Conservation (phyloP, 2,888 invertebrate species). For the Geotrupes spiniger region DNA sequence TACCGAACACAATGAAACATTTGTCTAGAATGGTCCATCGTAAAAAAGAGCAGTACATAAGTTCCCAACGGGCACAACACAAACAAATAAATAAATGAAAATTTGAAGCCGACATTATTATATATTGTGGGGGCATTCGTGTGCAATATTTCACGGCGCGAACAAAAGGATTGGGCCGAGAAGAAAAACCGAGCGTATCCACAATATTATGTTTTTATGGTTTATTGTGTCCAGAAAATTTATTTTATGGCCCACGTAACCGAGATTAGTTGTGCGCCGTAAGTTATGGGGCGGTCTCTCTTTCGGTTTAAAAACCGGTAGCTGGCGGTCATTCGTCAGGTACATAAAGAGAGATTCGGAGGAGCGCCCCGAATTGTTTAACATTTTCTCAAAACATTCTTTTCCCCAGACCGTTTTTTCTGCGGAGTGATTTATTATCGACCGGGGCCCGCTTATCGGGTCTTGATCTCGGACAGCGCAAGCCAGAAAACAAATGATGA, state of each 20-base stretch:
- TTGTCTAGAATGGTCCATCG: conserved; percentile 3
- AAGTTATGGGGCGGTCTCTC: conserved; percentile 26
- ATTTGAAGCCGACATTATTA: conserved; percentile 6
- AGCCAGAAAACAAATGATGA: conserved; percentile 21
- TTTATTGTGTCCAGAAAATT: conserved; percentile 29
- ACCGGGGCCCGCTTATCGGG: conserved; percentile 24
- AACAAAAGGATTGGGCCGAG: conserved; percentile 11
- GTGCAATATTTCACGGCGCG: conserved; percentile 18
- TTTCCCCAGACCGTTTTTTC: conserved; percentile 13
- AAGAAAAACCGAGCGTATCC: conserved; percentile 11
- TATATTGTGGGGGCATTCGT: conserved; percentile 15
- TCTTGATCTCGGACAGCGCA: conserved; percentile 15
- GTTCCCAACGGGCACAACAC: not conserved
- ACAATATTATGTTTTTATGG: conserved; percentile 25
- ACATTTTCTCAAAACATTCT: conserved; percentile 23
- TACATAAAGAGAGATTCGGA: conserved; percentile 20
- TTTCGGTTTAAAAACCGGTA: conserved; percentile 41
- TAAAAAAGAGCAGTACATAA: conserved; percentile 5
- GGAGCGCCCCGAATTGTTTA: conserved; percentile 15
- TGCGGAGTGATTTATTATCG: conserved; percentile 26
- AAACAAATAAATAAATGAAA: not conserved
- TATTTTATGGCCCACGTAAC: conserved; percentile 29
- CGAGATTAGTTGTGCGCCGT: conserved; percentile 27
- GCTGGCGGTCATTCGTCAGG: conserved; percentile 38
- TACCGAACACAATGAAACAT: not conserved